Percentiles rank a stretch among this genome's conserved stretches.
Evolutionary conservation across 2,797 vertebrate genomes (phyloP).

Genomic region (Gymnocypris eckloni): DNA sequence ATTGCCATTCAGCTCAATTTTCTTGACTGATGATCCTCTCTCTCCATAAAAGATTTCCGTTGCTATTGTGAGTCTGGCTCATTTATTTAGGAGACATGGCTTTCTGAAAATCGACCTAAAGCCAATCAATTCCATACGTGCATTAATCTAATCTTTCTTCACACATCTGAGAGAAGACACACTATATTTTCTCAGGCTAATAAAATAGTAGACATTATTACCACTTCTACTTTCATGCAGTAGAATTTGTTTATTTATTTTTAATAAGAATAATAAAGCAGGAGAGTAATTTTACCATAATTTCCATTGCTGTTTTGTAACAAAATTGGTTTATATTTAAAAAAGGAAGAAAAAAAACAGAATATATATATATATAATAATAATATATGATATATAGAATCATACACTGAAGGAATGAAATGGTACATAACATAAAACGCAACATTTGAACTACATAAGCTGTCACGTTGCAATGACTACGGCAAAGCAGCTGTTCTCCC

Average conservation of each 20-base stretch:
- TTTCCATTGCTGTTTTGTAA: not conserved
- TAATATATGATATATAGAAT: too few species aligned
- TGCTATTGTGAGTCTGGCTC: constrained; percentile 38
- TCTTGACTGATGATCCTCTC: constrained; percentile 32
- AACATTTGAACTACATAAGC: too few species aligned
- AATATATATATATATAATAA: too few species aligned
- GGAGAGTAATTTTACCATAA: not conserved
- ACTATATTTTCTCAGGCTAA: constrained; percentile 4
- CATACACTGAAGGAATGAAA: too few species aligned
- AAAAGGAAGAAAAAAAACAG: not conserved
- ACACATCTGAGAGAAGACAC: not conserved
- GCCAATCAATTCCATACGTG: constrained; percentile 19
- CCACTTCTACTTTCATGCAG: not conserved
- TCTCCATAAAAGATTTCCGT: constrained; percentile 26
- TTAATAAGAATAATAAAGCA: constrained; percentile 31
- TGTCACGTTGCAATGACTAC: too few species aligned
- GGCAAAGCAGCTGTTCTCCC: too few species aligned
- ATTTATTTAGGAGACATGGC: constrained; percentile 33
- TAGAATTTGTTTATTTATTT: not conserved
- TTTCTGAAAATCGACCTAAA: constrained; percentile 44
- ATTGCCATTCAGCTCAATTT: constrained; percentile 35
- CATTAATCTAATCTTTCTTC: constrained; percentile 27
- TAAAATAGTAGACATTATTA: not conserved
- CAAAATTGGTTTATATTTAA: not conserved
- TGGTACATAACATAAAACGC: too few species aligned